Percentiles rank a stretch among this genome's conserved stretches.
phyloP scores from a whole-genome alignment of 2,113 vertebrate species.

The Peromyscus polionotus region DNA sequence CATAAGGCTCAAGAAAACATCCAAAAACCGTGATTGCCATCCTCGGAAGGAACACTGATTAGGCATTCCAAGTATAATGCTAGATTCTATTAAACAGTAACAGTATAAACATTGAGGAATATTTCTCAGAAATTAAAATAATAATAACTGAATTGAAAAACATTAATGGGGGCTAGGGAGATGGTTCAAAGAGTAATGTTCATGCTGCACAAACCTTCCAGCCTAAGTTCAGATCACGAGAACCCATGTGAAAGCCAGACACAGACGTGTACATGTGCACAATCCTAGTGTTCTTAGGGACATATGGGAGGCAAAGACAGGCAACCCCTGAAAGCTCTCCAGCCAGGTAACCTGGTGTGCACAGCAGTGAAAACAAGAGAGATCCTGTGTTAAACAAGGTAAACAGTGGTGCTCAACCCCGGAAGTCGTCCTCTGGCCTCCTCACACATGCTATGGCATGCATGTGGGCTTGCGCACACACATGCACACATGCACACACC shows the following conservation, averaged over 20 bases:
- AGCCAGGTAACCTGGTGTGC: not conserved
- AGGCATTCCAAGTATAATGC: not conserved
- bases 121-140: constrained; percentile 19
- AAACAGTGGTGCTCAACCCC: not conserved
- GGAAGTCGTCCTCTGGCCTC: not conserved
- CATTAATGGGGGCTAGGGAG: not conserved
- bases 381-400: not conserved
- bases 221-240: not conserved
- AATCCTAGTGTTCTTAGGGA: no score
- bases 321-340: not conserved
- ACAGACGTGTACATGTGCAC: not conserved
- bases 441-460: no score
- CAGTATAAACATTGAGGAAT: not conserved
- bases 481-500: not conserved
- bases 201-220: not conserved
- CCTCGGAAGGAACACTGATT: not conserved
- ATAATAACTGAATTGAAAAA: not conserved
- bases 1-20: not conserved
- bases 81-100: not conserved
- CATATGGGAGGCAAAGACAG: no score
- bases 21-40: not conserved
- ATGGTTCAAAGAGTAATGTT: not conserved
- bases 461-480: rapidly evolving
- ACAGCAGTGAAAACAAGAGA: no score
- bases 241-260: not conserved